A percentile compares a stretch with the other conserved stretches of the same genome.
These are phyloP conservation scores for Diabrotica undecimpunctata DNA, from an alignment of 1,140 invertebrate genomes.

Conservation along the genomic window DNA sequence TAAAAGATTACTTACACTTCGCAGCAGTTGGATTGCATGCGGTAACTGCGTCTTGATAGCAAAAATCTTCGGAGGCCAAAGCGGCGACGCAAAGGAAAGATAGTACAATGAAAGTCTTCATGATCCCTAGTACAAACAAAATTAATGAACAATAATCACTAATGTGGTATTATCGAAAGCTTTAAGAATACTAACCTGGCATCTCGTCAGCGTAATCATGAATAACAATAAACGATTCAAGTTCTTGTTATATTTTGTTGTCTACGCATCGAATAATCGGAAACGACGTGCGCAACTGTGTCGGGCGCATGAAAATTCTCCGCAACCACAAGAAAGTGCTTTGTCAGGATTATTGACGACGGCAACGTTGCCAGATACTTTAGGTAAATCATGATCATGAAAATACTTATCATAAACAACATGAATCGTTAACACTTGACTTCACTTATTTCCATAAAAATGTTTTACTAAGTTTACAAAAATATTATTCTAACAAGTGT, in stretches of 20 bases:
- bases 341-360: conserved; percentile 17
- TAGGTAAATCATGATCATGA: neutral
- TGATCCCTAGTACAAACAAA: conserved; percentile 45
- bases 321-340: conserved; percentile 26
- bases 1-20: conserved; percentile 40
- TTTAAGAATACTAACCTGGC: conserved; percentile 40
- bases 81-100: conserved; percentile 52
- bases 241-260: neutral
- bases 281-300: conserved; percentile 21
- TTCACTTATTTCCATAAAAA: no score
- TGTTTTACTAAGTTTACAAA: no score
- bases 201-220: conserved; percentile 49
- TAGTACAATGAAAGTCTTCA: conserved; percentile 55
- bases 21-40: conserved; percentile 52
- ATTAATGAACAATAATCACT: neutral
- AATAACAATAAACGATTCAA: conserved; percentile 26
- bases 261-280: neutral
- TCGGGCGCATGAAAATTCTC: conserved; percentile 6
- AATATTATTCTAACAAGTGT: no score
- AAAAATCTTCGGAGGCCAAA: conserved; percentile 54
- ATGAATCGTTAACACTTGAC: no score
- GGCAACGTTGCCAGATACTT: neutral
- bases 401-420: neutral
- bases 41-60: conserved; percentile 58
- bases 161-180: neutral